These are phyloP conservation scores for Drosophila neotestacea DNA, from an alignment of 2,888 invertebrate genomes.

Conservation along the genomic window DNA sequence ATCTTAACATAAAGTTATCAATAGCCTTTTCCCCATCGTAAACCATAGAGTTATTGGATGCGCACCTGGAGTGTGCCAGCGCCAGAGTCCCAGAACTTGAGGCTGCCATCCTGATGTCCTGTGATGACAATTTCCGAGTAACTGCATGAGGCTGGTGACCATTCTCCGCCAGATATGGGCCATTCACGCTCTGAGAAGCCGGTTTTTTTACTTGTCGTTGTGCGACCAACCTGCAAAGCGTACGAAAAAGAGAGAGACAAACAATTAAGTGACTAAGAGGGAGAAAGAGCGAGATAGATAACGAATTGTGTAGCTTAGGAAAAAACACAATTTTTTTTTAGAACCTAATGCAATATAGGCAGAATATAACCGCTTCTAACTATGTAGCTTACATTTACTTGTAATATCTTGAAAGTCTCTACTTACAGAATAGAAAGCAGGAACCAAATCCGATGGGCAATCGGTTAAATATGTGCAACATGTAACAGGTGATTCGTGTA, in stretches of 20 bases:
- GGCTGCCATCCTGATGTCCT: conserved; percentile 99
- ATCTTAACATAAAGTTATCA: too few species aligned
- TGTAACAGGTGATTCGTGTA: conserved; percentile 99
- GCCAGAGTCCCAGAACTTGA: conserved; percentile 99
- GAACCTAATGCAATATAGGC: too few species aligned
- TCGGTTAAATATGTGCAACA: conserved; percentile 98
- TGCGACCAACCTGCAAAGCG: conserved; percentile 88
- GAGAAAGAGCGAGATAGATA: background rate
- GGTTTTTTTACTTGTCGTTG: conserved; percentile 89
- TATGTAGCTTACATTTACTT: too few species aligned
- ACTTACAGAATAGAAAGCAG: conserved; percentile 96
- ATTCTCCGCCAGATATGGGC: conserved; percentile 98
- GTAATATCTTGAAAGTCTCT: too few species aligned
- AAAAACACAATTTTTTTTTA: too few species aligned
- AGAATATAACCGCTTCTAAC: too few species aligned
- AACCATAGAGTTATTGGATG: background rate
- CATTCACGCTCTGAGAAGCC: conserved; percentile 97
- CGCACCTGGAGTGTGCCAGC: conserved; percentile 94
- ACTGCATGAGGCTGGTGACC: conserved; percentile 97
- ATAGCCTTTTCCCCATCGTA: too few species aligned
- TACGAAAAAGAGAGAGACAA: background rate
- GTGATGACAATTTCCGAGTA: conserved; percentile 99
- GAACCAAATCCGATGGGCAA: conserved; percentile 98
- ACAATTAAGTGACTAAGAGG: background rate
- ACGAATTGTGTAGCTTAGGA: background rate